phyloP scores from a whole-genome alignment of 1,140 invertebrate species.

The Macrosteles quadrilineatus region DNA sequence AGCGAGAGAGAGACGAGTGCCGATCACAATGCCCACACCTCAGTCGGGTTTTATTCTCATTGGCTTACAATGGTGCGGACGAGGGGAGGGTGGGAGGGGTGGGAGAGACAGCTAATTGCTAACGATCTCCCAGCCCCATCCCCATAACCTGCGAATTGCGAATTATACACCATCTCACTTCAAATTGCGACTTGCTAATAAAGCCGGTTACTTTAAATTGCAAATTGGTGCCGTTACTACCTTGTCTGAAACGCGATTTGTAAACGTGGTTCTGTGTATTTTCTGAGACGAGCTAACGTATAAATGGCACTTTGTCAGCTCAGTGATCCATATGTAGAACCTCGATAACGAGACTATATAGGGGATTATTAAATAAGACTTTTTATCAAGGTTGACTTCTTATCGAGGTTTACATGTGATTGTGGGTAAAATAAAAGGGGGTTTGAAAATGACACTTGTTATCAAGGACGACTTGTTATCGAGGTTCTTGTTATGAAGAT shows the following conservation, averaged over 20 bases:
- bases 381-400: too few species aligned
- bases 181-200: slow-evolving; percentile 25
- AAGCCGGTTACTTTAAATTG: slow-evolving; percentile 25
- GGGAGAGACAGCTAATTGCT: slow-evolving; percentile 6
- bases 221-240: slow-evolving; percentile 17
- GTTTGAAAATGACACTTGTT: too few species aligned
- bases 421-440: too few species aligned
- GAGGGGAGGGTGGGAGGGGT: too few species aligned
- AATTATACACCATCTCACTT: slow-evolving; percentile 27
- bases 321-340: too few species aligned
- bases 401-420: too few species aligned
- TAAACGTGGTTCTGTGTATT: not conserved
- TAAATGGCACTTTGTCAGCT: too few species aligned
- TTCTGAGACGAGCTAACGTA: too few species aligned
- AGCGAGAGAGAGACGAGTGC: not conserved
- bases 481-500: too few species aligned
- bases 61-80: slow-evolving; percentile 9
- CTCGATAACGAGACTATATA: too few species aligned
- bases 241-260: slow-evolving; percentile 15
- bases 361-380: too few species aligned
- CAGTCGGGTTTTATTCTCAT: slow-evolving; percentile 15
- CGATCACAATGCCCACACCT: not conserved
- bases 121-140: not conserved
- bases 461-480: too few species aligned
- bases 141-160: slow-evolving; percentile 19